A percentile compares a stretch with the other conserved stretches of the same genome.
These are phyloP conservation scores for Platalea minor DNA, from an alignment of 2,797 vertebrate genomes.

Conservation along the genomic window DNA sequence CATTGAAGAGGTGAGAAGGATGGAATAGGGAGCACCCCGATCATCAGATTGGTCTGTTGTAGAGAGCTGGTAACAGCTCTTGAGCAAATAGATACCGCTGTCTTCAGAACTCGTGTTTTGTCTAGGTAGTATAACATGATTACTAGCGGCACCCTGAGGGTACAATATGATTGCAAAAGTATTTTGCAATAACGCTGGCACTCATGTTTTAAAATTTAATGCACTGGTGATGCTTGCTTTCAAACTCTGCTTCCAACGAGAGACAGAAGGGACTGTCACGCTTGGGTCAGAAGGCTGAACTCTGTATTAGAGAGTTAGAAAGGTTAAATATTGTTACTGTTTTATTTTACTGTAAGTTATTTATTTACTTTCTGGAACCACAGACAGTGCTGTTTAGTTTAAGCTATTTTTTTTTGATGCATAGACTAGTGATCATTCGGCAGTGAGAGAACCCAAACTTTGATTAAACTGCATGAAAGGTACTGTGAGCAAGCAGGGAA, in stretches of 20 bases:
- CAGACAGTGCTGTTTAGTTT: background rate
- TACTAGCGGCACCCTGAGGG: background rate
- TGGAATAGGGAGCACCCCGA: background rate
- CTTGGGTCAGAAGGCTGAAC: background rate
- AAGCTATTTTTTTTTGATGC: background rate
- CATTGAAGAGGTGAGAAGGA: background rate
- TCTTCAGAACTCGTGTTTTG: background rate
- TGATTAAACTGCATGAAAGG: background rate
- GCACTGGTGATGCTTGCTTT: conserved; percentile 1
- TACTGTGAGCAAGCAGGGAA: background rate
- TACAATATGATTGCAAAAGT: background rate
- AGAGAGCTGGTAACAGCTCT: background rate
- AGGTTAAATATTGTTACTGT: background rate
- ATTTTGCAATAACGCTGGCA: background rate
- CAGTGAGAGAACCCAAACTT: background rate
- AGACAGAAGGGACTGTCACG: background rate
- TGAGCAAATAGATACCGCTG: background rate
- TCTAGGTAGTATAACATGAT: background rate
- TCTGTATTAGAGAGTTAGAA: background rate
- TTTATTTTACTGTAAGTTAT: background rate
- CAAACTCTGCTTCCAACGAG: background rate
- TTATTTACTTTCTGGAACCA: background rate
- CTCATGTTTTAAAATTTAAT: background rate
- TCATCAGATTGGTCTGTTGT: background rate
- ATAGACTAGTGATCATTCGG: background rate